phyloP scores from a whole-genome alignment of 2,888 invertebrate genomes.

The Punctoribates punctum region DNA sequence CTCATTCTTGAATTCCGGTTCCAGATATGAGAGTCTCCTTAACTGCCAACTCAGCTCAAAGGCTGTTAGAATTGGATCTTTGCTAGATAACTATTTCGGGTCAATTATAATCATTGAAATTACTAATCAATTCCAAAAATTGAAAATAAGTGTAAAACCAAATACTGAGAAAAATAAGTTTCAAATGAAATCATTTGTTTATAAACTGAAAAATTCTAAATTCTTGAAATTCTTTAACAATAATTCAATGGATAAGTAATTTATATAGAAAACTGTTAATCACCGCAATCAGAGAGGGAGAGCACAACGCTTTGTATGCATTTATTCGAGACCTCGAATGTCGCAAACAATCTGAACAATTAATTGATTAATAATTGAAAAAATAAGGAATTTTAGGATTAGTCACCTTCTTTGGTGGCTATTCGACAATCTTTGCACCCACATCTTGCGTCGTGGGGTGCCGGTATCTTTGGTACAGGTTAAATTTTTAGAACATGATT shows the following conservation, averaged over 20 bases:
- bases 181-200: neutral
- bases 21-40: slow-evolving; percentile 56
- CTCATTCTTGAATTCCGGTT: slow-evolving; percentile 59
- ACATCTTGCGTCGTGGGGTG: slow-evolving; percentile 60
- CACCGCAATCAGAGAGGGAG: slow-evolving; percentile 74
- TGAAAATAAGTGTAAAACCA: no score
- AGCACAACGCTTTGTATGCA: slow-evolving; percentile 84
- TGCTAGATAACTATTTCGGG: slow-evolving; percentile 70
- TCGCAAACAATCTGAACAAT: slow-evolving; percentile 59
- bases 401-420: slow-evolving; percentile 43
- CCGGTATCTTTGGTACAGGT: slow-evolving; percentile 35
- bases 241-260: no score
- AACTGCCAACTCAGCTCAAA: slow-evolving; percentile 72
- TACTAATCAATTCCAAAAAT: no score
- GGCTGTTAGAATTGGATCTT: slow-evolving; percentile 87
- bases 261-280: neutral
- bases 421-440: slow-evolving; percentile 80
- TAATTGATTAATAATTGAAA: slow-evolving; percentile 53
- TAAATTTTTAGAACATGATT: neutral
- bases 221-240: neutral
- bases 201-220: neutral
- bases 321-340: slow-evolving; percentile 85
- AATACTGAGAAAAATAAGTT: neutral
- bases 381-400: neutral
- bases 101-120: neutral